Base-by-base conservation (phyloP, 2,888 invertebrate genomes). In the Sphaerophoria rueppellii region DNA sequence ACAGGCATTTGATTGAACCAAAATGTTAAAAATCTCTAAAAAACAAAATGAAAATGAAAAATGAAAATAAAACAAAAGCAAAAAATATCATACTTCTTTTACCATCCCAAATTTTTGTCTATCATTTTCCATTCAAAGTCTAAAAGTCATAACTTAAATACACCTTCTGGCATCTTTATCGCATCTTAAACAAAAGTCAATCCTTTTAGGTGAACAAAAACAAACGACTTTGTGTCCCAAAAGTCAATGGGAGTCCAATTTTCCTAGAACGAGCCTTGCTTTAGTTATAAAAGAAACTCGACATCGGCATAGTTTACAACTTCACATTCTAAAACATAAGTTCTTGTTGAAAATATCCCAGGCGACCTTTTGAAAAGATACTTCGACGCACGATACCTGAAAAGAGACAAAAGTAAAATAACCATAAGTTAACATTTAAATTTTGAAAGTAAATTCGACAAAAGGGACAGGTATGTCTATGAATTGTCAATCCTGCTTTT, bases 201-300 rank as follows among this genome's bases (percentile, higher is more conserved):
- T 52, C 70, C 34, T 50, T 65, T 71, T 70, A 72, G 57, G 35
- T 37, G 4, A 50, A 57, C 65, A 72, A 48, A 48, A 79, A 63
- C 72, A 80, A 72, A 85, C 72, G 75, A 40, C 14, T 63, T 69
- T 40, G 6, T 43, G 71, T 24, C 72, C 24, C 63, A 70, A 4
- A 70, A 76, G 81, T 77, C 85, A 85, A 85, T 81, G 73, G 76
- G 73, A 83, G 7, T 80, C 69, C 75, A 72, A 63, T 73, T 80
- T 80, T 73, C 75, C 46, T 72, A 69, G 76, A 76, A 76, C 63
- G 61, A 69, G 24, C 2, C 72, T 71, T 58, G 72, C 72, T 69
- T 7, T 2, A 40, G 43, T 6, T 12, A n/a, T 70, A 55, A 57
- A 78, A 65, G 57, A 16, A 5, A 14, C 9, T 37, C 73, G 69